Conservation (phyloP, 2,797 vertebrate species). For the Neopelma chrysocephalum region DNA sequence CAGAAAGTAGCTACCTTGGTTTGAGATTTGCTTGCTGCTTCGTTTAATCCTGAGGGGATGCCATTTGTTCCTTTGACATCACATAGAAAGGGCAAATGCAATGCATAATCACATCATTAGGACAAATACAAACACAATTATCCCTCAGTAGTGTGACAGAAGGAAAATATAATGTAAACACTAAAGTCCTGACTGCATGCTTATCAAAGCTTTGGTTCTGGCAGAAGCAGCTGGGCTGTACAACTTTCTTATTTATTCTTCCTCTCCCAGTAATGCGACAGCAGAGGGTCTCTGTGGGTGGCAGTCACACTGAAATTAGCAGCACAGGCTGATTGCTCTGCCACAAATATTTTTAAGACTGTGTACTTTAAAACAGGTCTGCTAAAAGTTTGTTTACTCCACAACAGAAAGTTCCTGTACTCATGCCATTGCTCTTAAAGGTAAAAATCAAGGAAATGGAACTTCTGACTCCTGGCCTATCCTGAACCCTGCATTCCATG, state of each 20-base stretch:
- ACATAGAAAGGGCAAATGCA: not conserved
- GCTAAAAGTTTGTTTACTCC: not conserved
- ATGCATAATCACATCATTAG: not conserved
- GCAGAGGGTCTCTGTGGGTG: not conserved
- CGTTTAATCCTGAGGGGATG: not conserved
- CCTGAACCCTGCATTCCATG: not conserved
- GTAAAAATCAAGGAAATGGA: not conserved
- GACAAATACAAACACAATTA: conserved; percentile 25
- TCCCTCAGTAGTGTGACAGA: not conserved
- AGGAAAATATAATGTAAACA: conserved; percentile 6
- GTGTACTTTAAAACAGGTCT: not conserved
- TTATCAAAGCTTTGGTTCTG: conserved; percentile 11
- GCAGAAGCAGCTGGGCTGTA: not conserved
- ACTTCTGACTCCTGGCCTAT: not conserved
- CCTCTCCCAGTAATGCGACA: not conserved
- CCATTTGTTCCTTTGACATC: conserved; percentile 5
- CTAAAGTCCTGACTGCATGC: not conserved
- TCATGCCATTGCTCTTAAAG: not conserved
- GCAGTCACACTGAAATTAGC: not conserved
- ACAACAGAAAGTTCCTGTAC: not conserved
- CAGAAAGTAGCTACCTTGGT: not conserved
- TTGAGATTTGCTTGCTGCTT: not conserved
- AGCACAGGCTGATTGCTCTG: not conserved
- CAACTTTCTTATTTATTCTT: not conserved
- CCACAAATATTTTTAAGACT: not conserved